Evolutionary conservation across 2,888 invertebrate species (phyloP), one percentile per base, ranked within the genome.

Genomic region (Mongoloraphidia duomilia): DNA sequence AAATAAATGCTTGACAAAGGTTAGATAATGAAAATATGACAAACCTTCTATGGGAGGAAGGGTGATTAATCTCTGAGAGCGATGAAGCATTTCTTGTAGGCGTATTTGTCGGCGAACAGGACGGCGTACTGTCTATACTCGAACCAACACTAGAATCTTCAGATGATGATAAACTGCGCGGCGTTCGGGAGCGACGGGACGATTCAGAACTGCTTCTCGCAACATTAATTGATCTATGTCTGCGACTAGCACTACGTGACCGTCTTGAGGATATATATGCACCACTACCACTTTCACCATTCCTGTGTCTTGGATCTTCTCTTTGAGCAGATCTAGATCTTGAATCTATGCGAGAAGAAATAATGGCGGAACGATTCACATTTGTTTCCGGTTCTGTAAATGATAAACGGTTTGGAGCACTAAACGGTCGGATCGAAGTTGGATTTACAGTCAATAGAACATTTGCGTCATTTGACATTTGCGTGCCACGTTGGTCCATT

Each of bases 151-250:
- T 69, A 8, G 66, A 62, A 44, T 61, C 67, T 26, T 26, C 26
- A 54, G 67, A 67, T 3, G 64, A 65, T 13, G 67, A 67, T 49
- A 65, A 52, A 58, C 68, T 68, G 48, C 66, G 60, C 10, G 59
- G 60, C 44, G 65, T 59, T 49, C 64, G 57, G 11, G 65, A 65
- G 3, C 26, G 26, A 38, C 63, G 58, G 5, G 65, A 64, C 34
- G 65, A 65, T 9, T 63, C 63, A 10, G 65, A 66, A 56, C 64
- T 65, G 34, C 50, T 50, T 13, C 47, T 17, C 8, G 47, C 44
- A 8, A 11, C 11, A n/a, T 33, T n/a, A n/a, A n/a, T 36, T 34
- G 53, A 65, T 65, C 40, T 65, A 51, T 17, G 63, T 61, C 34
- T 60, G 59, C 61, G 26, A 12, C 41, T 61, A 26, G 54, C 56